Base-by-base conservation (phyloP, 2,888 invertebrate genomes). In the Xylophagus ater region DNA sequence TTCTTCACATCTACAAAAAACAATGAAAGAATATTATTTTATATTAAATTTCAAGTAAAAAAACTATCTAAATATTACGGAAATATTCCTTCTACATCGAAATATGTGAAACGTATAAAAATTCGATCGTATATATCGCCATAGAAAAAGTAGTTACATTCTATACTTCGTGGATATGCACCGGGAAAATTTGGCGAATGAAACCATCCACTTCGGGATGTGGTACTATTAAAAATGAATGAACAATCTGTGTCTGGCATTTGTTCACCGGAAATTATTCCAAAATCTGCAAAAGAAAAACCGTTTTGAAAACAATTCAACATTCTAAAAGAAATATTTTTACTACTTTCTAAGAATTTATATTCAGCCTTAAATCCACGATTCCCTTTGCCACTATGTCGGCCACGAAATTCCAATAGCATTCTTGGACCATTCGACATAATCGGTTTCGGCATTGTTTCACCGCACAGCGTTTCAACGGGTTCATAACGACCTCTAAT, bases 381-480 rank as follows among this genome's bases (percentile, higher is more conserved):
- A 34, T 81, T 78, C 53, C 79, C 76, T 52, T 81, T 74, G 18
- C 84, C 81, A n/a, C 82, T 81, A 52, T 75, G 71, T 36, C 77
- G 72, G 33, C 87, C 87, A 44, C 78, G 73, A 60, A 93, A 93
- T 63, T 90, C 87, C 41, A 96, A 67, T 58, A 84, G 78, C 56
- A 96, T 69, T 54, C 82, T 74, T 34, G 86, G 83, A 28, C 88
- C 87, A 58, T 82, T 88, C 42, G 93, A 94, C 93, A 96, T 94
- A 48, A 94, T 72, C 41, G 88, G 87, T 49, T 82, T 81, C 1
- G 93, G 92, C 37, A 81, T 64, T 47, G 78, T 76, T 24, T 72
- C 73, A 6, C 89, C 92, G 59, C 96, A 96, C 58, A 86, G 86
- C 18, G 81, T 79, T 54, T 88, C 88, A 40, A 90, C 80, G 56